Conservation (phyloP, 2,113 vertebrate species). For the Saguinus midas region DNA sequence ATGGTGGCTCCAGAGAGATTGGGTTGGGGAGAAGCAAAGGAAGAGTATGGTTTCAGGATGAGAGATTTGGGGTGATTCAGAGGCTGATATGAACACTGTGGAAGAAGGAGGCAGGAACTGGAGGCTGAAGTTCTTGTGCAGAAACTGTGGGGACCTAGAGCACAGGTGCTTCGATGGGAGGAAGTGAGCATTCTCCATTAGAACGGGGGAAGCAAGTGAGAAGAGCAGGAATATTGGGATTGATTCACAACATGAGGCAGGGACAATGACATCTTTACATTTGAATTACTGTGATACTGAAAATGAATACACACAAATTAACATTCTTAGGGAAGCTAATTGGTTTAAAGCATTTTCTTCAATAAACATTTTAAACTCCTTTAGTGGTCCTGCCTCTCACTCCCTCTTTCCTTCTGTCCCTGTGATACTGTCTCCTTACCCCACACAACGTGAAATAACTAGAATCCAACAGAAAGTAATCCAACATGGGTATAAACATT, state of each 20-base stretch:
- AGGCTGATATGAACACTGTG: not conserved
- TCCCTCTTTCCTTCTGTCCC: no score
- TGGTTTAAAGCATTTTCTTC: not conserved
- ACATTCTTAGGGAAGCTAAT: not conserved
- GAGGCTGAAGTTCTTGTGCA: not conserved
- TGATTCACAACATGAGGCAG: not conserved
- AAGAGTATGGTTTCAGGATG: not conserved
- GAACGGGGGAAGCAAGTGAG: no score
- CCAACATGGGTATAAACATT: no score
- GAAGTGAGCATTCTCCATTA: not conserved
- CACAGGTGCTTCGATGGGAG: not conserved
- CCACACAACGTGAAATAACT: not conserved
- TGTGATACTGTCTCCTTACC: fast-evolving
- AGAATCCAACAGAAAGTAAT: not conserved
- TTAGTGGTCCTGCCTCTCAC: not conserved
- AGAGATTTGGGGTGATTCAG: not conserved
- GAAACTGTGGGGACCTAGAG: not conserved
- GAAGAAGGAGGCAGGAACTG: not conserved
- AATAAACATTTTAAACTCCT: not conserved
- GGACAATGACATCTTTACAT: not conserved
- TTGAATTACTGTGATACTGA: not conserved
- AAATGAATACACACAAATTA: not conserved
- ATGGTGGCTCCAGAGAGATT: not conserved
- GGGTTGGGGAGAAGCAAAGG: not conserved
- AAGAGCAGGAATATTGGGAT: not conserved